Base-by-base conservation (phyloP, 2,113 vertebrate genomes). In the Cercocebus atys region DNA sequence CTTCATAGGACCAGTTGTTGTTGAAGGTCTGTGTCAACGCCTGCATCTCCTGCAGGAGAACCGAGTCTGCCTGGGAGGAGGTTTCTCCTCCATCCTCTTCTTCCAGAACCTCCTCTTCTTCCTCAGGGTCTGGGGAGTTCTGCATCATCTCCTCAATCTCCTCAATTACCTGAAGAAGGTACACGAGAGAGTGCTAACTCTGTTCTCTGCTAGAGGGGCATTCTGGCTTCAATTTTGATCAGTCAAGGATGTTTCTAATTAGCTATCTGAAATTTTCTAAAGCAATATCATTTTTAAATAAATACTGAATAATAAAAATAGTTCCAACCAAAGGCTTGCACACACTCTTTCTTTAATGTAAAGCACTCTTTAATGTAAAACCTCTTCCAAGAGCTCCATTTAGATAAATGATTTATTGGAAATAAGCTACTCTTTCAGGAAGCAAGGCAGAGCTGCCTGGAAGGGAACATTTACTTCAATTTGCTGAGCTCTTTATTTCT, bases 81-180 rank as follows among this genome's bases (percentile, higher is more conserved):
- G 98, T 98, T 79, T 98, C 98, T 70, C 98, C 99, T 68, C 97
- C 98, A 88, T 99, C 99, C 59, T 99, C 99, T 23, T 99, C 99
- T 25, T 99, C 99, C 87, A 99, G 98, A 16, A 97, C 98, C 94
- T 99, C 99, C 90, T 99, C 99, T 98, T 99, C 99, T 12, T 99
- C 98, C 47, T 99, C 99, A 0, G 99, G 99, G 96, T 99, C 99
- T 2, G 99, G 99, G 22, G 99, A 99, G 97, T 99, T 99, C 98
- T 99, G 99, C 99, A 99, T 99, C 99, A 99, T 99, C 98, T 99
- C 99, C 27, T 99, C 99, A 40, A 99, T 99, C 98, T 99, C 99
- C 98, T 99, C 99, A 87, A 99, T 99, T 64, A 99, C 99, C 99
- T 99, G 97, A 14, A 64, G 59, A 85, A 72, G 47, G 78, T 0